Evolutionary conservation across 1,140 invertebrate species (phyloP).

Genomic region (Nebria ingens): DNA sequence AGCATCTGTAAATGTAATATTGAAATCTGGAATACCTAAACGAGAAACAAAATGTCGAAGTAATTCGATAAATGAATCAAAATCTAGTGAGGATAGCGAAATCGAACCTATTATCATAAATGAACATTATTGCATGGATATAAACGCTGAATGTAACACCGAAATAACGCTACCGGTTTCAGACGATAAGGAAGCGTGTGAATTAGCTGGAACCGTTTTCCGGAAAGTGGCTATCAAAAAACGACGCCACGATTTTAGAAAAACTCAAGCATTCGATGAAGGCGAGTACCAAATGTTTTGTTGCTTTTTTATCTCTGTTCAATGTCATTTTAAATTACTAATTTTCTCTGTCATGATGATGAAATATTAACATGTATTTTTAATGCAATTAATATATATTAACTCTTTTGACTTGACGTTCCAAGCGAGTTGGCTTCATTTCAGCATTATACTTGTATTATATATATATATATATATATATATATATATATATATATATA

Average conservation of each 20-base stretch:
- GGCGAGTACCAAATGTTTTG: slow-evolving; percentile 23
- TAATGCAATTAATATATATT: background rate
- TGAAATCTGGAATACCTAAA: slow-evolving; percentile 7
- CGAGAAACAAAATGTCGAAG: background rate
- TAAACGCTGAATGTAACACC: background rate
- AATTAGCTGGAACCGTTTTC: slow-evolving; percentile 34
- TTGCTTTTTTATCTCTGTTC: background rate
- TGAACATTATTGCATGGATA: background rate
- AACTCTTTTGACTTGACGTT: background rate
- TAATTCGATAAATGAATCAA: background rate
- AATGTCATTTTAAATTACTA: background rate
- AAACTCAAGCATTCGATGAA: slow-evolving; percentile 29
- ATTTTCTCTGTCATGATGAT: background rate
- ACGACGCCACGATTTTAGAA: slow-evolving; percentile 30
- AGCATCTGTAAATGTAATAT: background rate
- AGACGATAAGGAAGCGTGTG: slow-evolving; percentile 2
- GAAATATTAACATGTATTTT: too few species aligned
- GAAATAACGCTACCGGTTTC: background rate
- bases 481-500: too few species aligned
- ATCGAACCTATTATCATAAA: background rate
- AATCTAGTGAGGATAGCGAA: background rate
- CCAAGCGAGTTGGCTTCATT: background rate
- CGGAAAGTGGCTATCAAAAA: slow-evolving; percentile 38
- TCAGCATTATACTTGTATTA: too few species aligned
- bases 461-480: too few species aligned